Conservation (phyloP, 2,888 invertebrate genomes). For the Aphodius sticticus region DNA sequence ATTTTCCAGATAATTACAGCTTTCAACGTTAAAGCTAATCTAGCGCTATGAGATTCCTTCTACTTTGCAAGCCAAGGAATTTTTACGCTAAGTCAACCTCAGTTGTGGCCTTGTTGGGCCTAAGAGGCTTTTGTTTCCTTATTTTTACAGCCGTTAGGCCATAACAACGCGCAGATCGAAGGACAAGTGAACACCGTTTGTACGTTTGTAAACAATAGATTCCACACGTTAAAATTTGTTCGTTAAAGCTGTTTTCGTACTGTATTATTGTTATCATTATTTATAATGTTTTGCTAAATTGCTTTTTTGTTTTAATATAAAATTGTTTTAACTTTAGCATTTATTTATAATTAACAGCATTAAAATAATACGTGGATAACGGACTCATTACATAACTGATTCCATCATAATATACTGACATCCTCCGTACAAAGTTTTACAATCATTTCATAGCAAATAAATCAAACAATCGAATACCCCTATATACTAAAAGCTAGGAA, state of each 20-base stretch:
- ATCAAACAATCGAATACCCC: too few relatives aligned
- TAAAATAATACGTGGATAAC: too few relatives aligned
- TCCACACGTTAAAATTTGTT: background rate
- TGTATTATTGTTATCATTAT: too few relatives aligned
- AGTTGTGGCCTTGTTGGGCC: constrained; percentile 12
- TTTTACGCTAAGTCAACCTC: background rate
- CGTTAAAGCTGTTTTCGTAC: too few relatives aligned
- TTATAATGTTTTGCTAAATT: too few relatives aligned
- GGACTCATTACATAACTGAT: too few relatives aligned
- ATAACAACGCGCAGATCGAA: background rate
- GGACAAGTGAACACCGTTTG: background rate
- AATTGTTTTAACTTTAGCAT: too few relatives aligned
- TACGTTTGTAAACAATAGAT: background rate
- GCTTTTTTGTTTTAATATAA: background rate
- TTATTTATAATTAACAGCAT: too few relatives aligned
- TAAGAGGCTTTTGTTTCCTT: constrained; percentile 16
- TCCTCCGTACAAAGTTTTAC: too few relatives aligned
- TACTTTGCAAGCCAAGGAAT: background rate
- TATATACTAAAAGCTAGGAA: background rate
- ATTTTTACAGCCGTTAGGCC: constrained; percentile 16
- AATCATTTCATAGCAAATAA: too few relatives aligned
- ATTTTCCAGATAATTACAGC: background rate
- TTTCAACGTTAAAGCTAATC: background rate
- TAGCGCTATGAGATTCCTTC: background rate
- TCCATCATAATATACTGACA: too few relatives aligned